A percentile compares a stretch with the other conserved stretches of the same genome.
These are phyloP conservation scores for Etheostoma spectabile DNA, from an alignment of 2,113 vertebrate genomes.

Conservation along the genomic window DNA sequence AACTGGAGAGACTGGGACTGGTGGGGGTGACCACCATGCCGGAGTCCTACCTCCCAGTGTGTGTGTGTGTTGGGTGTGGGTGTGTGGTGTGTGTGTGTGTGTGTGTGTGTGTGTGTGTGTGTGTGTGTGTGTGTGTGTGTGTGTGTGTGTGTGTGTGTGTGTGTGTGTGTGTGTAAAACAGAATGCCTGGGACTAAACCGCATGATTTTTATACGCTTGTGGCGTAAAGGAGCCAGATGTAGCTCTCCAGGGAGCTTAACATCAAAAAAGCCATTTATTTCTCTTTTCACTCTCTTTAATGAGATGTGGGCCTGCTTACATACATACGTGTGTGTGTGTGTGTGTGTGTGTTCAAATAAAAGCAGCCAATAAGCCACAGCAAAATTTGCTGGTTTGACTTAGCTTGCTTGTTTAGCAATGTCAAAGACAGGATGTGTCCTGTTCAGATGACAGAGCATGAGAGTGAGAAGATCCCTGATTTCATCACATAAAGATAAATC, in stretches of 20 bases:
- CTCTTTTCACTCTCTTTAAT: constrained; percentile 67
- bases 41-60: constrained; percentile 72
- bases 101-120: constrained; percentile 13
- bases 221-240: constrained; percentile 83
- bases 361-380: constrained; percentile 10
- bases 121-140: constrained; percentile 55
- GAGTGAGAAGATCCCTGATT: constrained; percentile 53
- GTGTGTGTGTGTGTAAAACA: constrained; percentile 52
- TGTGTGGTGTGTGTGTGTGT: constrained; percentile 45
- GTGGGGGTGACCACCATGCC: constrained; percentile 77
- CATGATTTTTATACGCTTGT: constrained; percentile 79
- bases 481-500: constrained; percentile 61
- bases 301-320: constrained; percentile 47
- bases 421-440: constrained; percentile 40
- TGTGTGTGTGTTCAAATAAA: not conserved
- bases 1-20: constrained; percentile 42
- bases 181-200: constrained; percentile 66
- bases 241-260: constrained; percentile 64
- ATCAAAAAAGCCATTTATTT: constrained; percentile 70
- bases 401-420: constrained; percentile 1
- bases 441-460: constrained; percentile 45
- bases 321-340: constrained; percentile 17
- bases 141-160: constrained; percentile 7
- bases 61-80: constrained; percentile 47
- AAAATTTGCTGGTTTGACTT: constrained; percentile 9